Base-by-base conservation (phyloP, 2,888 invertebrate genomes). In the Eupithecia exiguata region DNA sequence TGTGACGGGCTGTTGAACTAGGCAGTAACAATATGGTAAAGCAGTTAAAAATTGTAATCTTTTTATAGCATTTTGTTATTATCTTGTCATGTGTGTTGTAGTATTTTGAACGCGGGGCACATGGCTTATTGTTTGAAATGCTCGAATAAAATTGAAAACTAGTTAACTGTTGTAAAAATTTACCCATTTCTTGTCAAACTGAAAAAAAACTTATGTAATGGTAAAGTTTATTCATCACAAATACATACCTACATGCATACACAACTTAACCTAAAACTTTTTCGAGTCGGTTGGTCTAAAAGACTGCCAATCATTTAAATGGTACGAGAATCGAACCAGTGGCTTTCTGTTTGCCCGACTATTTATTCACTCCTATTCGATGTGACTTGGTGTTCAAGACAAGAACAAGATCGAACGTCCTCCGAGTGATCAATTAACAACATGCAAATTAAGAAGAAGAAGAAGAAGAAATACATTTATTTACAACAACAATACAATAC, bases 21-120 rank as follows among this genome's bases (percentile, higher is more conserved):
- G 40, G 14, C 66, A 25, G 40, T 40, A 5, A 21, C 36, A 65
- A 65, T 35, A 9, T 38, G 63, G 63, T 65, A 65, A 65, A 65
- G 63, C 62, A 35, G 16, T 65, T 65, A 65, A 65, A 58, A 53
- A 36, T 35, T 38, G 12, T 25, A 36, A 66, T 66, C 40, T 21
- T 43, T 65, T 40, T 43, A 40, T 14, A 66, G 21, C 40, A 6
- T n/a, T 30, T 62, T 25, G 66, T 43, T 40, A 38, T 66, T 43
- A 66, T 66, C 66, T 66, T 66, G 66, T 66, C 66, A 43, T 43
- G 30, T 30, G 25, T 43, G 38, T 18, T 7, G 61, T 30, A 16
- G n/a, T 65, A 65, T 36, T 63, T 66, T 38, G 40, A 40, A 40
- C n/a, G n/a, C 18, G 35, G 18, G 62, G 62, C 63, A 65, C 36